Evolutionary conservation across 2,113 vertebrate genomes (phyloP).

Genomic region (Paramisgurnus dabryanus): DNA sequence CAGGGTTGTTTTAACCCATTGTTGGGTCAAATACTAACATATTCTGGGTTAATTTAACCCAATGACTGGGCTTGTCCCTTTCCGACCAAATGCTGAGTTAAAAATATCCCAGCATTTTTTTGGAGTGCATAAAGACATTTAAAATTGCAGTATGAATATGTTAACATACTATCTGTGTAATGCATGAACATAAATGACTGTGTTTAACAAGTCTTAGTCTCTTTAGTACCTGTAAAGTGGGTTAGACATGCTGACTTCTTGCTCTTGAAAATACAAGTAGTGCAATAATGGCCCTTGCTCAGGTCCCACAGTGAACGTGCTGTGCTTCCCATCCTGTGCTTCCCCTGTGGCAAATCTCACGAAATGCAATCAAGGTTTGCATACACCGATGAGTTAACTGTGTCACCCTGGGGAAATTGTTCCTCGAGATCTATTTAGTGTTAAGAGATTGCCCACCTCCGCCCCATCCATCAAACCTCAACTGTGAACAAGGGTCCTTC

Average conservation of each 20-base stretch:
- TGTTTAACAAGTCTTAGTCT: neutral
- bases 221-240: neutral
- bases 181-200: too few species aligned
- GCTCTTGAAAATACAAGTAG: conserved; percentile 21
- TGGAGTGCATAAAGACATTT: too few species aligned
- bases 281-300: conserved; percentile 8
- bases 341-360: conserved; percentile 30
- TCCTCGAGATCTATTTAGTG: conserved; percentile 56
- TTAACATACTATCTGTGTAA: too few species aligned
- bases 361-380: conserved; percentile 56
- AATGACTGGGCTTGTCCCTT: too few species aligned
- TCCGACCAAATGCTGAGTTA: too few species aligned
- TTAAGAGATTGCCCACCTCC: conserved; percentile 40
- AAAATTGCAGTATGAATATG: too few species aligned
- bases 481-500: conserved; percentile 4
- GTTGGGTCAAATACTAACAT: too few species aligned
- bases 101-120: too few species aligned
- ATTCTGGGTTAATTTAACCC: too few species aligned
- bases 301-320: conserved; percentile 16
- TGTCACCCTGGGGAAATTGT: conserved; percentile 51
- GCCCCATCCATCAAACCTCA: conserved; percentile 34
- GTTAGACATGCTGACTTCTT: conserved; percentile 26
- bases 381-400: conserved; percentile 46
- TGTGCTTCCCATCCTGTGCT: neutral
- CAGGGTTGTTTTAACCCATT: too few species aligned